Percentiles rank a stretch among this genome's conserved stretches.
Evolutionary conservation across 2,797 vertebrate species (phyloP).

Genomic region (Remorina albescens): DNA sequence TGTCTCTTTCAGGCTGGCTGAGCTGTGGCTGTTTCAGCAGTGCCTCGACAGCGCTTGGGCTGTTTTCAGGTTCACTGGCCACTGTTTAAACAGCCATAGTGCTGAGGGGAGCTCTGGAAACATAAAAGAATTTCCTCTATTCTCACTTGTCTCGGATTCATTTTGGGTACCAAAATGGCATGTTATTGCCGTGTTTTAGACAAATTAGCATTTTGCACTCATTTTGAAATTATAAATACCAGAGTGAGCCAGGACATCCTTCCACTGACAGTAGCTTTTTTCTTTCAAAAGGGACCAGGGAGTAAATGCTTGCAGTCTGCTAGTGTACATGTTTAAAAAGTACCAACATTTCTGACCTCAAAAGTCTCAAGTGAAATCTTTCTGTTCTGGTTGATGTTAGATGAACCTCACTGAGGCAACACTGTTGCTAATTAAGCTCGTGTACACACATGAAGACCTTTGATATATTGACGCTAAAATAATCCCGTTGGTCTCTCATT

Average conservation of each 20-base stretch:
- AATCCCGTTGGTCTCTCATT: not conserved
- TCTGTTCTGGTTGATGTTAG: not conserved
- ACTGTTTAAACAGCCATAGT: conserved; percentile 32
- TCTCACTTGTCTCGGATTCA: conserved; percentile 25
- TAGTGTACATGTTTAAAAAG: not conserved
- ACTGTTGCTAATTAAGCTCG: too few species aligned
- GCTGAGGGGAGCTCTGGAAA: conserved; percentile 19
- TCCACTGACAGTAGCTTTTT: conserved; percentile 4
- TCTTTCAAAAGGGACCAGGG: conserved; percentile 19
- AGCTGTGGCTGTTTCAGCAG: conserved; percentile 9
- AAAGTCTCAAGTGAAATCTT: not conserved
- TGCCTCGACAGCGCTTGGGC: conserved; percentile 23
- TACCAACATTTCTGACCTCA: not conserved
- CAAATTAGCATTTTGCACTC: conserved; percentile 40
- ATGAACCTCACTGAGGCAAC: not conserved
- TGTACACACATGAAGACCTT: too few species aligned
- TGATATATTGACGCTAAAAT: too few species aligned
- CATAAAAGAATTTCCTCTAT: conserved; percentile 20
- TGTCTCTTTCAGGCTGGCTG: conserved; percentile 18
- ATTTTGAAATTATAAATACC: conserved; percentile 26
- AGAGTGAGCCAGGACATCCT: conserved; percentile 2
- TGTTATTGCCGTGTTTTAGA: conserved; percentile 27
- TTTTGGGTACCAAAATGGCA: conserved; percentile 8
- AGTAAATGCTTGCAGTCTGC: not conserved
- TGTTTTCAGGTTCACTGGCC: conserved; percentile 42